These are phyloP conservation scores for Meda fulgida DNA, from an alignment of 2,797 vertebrate genomes.

Conservation along the genomic window DNA sequence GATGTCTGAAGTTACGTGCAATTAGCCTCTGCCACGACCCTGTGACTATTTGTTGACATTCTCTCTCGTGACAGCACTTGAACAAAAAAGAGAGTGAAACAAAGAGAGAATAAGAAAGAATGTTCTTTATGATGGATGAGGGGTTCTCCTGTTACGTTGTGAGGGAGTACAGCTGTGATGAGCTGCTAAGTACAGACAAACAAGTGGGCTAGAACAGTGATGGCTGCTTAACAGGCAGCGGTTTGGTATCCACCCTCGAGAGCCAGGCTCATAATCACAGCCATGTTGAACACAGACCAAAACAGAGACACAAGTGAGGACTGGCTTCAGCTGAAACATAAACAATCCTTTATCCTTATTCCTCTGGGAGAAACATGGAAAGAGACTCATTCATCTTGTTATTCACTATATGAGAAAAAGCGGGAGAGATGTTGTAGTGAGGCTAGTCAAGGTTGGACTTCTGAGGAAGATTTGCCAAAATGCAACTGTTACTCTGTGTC, in stretches of 20 bases:
- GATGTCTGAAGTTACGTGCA: constrained; percentile 49
- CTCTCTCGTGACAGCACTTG: constrained; percentile 79
- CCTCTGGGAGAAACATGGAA: constrained; percentile 73
- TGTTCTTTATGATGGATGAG: constrained; percentile 83
- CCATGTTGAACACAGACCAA: constrained; percentile 78
- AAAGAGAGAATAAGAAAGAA: constrained; percentile 62
- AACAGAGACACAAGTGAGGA: constrained; percentile 75
- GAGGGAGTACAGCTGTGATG: constrained; percentile 92
- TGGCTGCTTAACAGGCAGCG: constrained; percentile 78
- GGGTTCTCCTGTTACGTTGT: constrained; percentile 87
- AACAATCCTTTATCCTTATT: constrained; percentile 73
- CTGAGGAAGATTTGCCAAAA: constrained; percentile 79
- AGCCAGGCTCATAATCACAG: constrained; percentile 83
- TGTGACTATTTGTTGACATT: constrained; percentile 81
- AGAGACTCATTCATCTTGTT: constrained; percentile 60
- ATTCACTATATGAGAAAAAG: not conserved
- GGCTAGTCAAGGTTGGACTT: constrained; percentile 45
- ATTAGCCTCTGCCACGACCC: constrained; percentile 73
- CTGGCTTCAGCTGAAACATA: constrained; percentile 81
- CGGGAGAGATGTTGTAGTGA: not conserved
- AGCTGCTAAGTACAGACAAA: constrained; percentile 91
- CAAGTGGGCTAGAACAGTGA: constrained; percentile 83
- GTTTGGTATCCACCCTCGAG: constrained; percentile 78
- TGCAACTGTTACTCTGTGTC: constrained; percentile 77
- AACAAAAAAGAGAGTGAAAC: constrained; percentile 65